Evolutionary conservation across 1,140 invertebrate species (phyloP).

Genomic region (Pemphigus obesinymphae): DNA sequence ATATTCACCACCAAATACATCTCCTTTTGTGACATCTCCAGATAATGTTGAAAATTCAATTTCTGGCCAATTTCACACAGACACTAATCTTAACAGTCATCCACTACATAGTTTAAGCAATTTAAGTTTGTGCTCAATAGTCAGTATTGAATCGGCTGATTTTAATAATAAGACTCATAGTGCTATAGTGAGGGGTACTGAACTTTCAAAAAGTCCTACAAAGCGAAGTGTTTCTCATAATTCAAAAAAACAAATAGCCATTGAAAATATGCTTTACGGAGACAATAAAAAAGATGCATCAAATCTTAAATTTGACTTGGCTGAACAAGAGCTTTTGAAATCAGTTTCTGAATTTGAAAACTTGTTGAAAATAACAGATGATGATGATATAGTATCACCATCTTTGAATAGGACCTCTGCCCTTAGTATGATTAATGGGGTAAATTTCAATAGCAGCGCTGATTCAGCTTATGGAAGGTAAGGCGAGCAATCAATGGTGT

Average conservation of each 20-base stretch:
- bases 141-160: slow-evolving; percentile 47
- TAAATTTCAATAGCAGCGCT: slow-evolving; percentile 20
- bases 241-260: slow-evolving; percentile 16
- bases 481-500: slow-evolving; percentile 1
- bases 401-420: slow-evolving; percentile 17
- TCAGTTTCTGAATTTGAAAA: slow-evolving; percentile 49
- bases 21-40: slow-evolving; percentile 33
- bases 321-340: slow-evolving; percentile 47
- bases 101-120: slow-evolving; percentile 50
- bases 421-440: slow-evolving; percentile 17
- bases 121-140: slow-evolving; percentile 53
- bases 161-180: slow-evolving; percentile 32
- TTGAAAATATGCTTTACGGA: slow-evolving; percentile 39
- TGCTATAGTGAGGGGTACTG: background rate
- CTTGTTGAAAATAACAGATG: slow-evolving; percentile 39
- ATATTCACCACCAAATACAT: slow-evolving; percentile 49
- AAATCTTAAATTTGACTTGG: slow-evolving; percentile 43
- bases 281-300: slow-evolving; percentile 16
- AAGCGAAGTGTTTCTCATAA: slow-evolving; percentile 18
- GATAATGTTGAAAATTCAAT: slow-evolving; percentile 29
- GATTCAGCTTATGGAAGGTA: slow-evolving; percentile 38
- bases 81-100: slow-evolving; percentile 36
- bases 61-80: background rate
- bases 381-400: slow-evolving; percentile 33
- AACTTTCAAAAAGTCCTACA: background rate